These are phyloP conservation scores for Drosophila repleta DNA, from an alignment of 1,140 invertebrate genomes.

Conservation along the genomic window DNA sequence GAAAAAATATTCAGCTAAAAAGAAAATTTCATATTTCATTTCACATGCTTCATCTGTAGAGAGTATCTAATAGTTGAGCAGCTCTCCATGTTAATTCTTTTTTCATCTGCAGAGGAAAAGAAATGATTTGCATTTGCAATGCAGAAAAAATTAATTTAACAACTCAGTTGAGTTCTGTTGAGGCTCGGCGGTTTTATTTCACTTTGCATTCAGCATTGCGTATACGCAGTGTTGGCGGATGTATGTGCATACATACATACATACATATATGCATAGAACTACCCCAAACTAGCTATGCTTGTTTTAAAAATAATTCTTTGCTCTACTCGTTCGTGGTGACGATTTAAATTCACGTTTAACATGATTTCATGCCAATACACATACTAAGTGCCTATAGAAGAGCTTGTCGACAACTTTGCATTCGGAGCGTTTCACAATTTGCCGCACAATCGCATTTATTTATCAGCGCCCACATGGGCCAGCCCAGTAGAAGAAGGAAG, in stretches of 20 bases:
- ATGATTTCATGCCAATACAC: conserved; percentile 24
- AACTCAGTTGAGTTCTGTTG: conserved; percentile 78
- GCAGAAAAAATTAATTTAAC: conserved; percentile 82
- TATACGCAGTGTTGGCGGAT: conserved; percentile 58
- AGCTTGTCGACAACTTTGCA: conserved; percentile 74
- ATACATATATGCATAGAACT: conserved; percentile 1
- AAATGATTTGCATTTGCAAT: conserved; percentile 53
- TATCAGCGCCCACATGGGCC: conserved; percentile 49
- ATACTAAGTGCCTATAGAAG: conserved; percentile 43
- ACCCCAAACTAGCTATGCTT: background rate
- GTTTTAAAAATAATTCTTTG: conserved; percentile 55
- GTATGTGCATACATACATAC: too few species aligned
- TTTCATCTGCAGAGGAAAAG: conserved; percentile 31
- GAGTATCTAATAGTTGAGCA: background rate
- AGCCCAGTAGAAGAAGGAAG: conserved; percentile 58
- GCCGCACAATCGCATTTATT: conserved; percentile 81
- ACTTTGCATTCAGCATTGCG: conserved; percentile 43
- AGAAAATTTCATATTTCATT: too few species aligned
- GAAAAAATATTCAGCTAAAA: background rate
- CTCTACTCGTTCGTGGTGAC: conserved; percentile 12
- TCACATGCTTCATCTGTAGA: background rate
- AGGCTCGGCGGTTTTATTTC: conserved; percentile 56
- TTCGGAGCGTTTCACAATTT: conserved; percentile 79
- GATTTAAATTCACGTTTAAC: conserved; percentile 32
- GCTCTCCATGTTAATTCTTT: conserved; percentile 9